phyloP scores from a whole-genome alignment of 2,797 vertebrate species.

The Cuniculus paca region DNA sequence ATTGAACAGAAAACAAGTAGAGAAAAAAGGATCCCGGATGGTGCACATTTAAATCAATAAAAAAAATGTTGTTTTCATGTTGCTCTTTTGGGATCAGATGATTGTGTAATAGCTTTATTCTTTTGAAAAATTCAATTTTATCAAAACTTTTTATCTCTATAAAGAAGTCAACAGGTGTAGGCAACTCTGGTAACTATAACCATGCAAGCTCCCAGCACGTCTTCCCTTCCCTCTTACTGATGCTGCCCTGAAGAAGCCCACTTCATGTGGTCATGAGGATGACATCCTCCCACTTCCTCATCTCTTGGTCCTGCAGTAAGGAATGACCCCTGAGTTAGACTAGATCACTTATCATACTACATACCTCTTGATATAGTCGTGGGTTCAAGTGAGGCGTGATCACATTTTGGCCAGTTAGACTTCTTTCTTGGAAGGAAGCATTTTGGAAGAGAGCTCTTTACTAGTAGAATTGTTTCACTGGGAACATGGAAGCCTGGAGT shows the following conservation, averaged over 20 bases:
- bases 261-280: neutral
- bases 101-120: neutral
- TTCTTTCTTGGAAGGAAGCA: neutral
- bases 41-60: conserved; percentile 22
- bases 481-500: neutral
- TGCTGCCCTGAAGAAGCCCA: neutral
- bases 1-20: neutral
- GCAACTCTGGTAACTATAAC: neutral
- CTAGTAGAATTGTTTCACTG: neutral
- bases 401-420: neutral
- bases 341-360: neutral
- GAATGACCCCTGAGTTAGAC: neutral
- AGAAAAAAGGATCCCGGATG: neutral
- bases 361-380: neutral
- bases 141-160: neutral
- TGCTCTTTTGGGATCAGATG: neutral
- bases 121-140: neutral
- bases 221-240: neutral
- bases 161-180: neutral
- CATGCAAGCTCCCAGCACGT: neutral
- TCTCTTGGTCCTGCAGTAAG: neutral
- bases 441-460: neutral
- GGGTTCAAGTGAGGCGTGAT: neutral
- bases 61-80: conserved; percentile 18
- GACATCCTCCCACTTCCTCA: neutral